Conservation (phyloP, 23 tunicate genomes). For the Oikopleura vanhoeffeni region DNA sequence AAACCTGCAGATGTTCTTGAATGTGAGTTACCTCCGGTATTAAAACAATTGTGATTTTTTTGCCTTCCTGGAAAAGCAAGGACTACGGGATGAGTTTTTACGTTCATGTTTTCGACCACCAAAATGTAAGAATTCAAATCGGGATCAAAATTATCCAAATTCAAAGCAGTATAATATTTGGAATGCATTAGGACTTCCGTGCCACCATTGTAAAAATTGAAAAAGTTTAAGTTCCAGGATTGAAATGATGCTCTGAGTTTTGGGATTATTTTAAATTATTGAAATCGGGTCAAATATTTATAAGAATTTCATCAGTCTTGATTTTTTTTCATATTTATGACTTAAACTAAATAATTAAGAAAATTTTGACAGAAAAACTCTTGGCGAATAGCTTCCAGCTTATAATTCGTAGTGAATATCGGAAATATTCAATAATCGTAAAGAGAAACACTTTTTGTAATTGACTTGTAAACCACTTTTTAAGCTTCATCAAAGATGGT, state of each 20-base stretch:
- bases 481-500: no score
- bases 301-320: no score
- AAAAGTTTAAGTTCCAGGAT: background rate
- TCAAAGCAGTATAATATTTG: background rate
- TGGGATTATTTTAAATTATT: no score
- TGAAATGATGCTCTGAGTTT: background rate
- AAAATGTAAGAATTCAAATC: background rate
- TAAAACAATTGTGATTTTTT: background rate
- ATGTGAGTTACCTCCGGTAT: background rate
- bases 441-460: no score
- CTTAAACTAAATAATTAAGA: no score
- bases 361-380: no score
- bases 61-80: background rate
- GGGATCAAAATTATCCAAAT: background rate
- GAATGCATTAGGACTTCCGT: slow-evolving; percentile 10
- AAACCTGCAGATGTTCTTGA: background rate
- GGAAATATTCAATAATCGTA: no score
- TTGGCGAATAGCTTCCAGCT: no score
- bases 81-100: background rate
- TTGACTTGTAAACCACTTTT: no score
- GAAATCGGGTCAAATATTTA: no score
- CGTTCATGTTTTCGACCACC: background rate
- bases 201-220: slow-evolving; percentile 7
- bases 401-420: no score
- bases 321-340: no score